Conservation (phyloP, 2,888 invertebrate species). For the Argyresthia goedartella region DNA sequence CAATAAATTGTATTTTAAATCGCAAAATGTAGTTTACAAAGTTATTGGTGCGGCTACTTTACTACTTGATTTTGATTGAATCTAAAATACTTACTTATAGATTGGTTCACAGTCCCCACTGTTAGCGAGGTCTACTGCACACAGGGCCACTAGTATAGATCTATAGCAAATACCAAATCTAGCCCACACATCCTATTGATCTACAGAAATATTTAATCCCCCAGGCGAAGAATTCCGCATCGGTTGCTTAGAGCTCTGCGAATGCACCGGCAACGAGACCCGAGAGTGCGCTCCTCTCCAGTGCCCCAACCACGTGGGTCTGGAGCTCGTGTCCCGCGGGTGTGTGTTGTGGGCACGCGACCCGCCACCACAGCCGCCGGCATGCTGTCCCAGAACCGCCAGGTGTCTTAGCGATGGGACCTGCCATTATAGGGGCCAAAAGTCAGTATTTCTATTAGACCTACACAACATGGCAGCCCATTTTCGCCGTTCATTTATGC, state of each 20-base stretch:
- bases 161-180: too few relatives aligned
- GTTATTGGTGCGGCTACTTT: too few relatives aligned
- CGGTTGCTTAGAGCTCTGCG: conserved; percentile 83
- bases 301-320: conserved; percentile 85
- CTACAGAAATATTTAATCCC: conserved; percentile 1
- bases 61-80: too few relatives aligned
- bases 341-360: conserved; percentile 90
- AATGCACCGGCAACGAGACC: conserved; percentile 74
- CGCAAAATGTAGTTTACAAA: too few relatives aligned
- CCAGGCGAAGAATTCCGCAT: conserved; percentile 84
- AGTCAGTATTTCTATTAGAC: neutral
- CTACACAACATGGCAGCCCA: too few relatives aligned
- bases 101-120: too few relatives aligned
- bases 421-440: conserved; percentile 78
- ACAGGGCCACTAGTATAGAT: too few relatives aligned
- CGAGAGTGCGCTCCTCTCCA: conserved; percentile 84
- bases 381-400: conserved; percentile 85
- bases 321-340: conserved; percentile 86
- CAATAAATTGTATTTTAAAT: too few relatives aligned
- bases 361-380: conserved; percentile 80
- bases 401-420: conserved; percentile 86
- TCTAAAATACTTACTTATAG: too few relatives aligned
- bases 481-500: too few relatives aligned
- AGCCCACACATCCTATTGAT: too few relatives aligned
- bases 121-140: too few relatives aligned